Percentiles rank a stretch among this genome's conserved stretches.
These are phyloP conservation scores for Conchocele bisecta DNA, from an alignment of 2,888 invertebrate genomes.

Conservation along the genomic window DNA sequence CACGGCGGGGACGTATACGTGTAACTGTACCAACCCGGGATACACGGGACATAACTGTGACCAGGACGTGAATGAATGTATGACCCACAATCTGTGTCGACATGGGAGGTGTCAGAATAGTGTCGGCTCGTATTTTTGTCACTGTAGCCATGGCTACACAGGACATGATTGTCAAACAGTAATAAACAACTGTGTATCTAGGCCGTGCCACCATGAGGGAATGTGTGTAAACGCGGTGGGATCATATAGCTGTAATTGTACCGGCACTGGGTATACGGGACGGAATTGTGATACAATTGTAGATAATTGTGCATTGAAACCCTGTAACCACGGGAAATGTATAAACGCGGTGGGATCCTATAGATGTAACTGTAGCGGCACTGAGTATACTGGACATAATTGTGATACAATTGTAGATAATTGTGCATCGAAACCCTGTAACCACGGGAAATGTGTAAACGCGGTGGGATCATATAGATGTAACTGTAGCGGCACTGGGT, in stretches of 20 bases:
- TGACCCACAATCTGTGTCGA: background rate
- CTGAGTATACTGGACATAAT: too few relatives aligned
- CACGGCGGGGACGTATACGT: slow-evolving; percentile 23
- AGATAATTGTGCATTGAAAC: too few relatives aligned
- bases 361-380: too few relatives aligned
- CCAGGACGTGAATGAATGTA: background rate
- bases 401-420: too few relatives aligned
- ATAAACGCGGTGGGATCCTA: too few relatives aligned
- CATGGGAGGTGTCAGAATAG: background rate
- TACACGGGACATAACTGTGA: slow-evolving; percentile 19
- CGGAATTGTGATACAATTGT: too few relatives aligned
- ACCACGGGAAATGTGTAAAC: too few relatives aligned
- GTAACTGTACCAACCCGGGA: slow-evolving; percentile 15
- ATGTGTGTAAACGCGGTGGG: background rate
- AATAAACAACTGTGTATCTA: background rate
- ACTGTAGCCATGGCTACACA: background rate
- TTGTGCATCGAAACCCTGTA: too few relatives aligned
- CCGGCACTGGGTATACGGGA: too few relatives aligned
- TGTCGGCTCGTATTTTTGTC: slow-evolving; percentile 1
- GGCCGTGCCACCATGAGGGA: background rate
- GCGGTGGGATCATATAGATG: too few relatives aligned
- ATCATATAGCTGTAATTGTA: background rate
- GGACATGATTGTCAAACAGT: background rate
- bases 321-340: too few relatives aligned
- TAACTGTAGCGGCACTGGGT: too few relatives aligned